phyloP scores from a whole-genome alignment of 2,797 vertebrate species.

The Syncerus caffer region DNA sequence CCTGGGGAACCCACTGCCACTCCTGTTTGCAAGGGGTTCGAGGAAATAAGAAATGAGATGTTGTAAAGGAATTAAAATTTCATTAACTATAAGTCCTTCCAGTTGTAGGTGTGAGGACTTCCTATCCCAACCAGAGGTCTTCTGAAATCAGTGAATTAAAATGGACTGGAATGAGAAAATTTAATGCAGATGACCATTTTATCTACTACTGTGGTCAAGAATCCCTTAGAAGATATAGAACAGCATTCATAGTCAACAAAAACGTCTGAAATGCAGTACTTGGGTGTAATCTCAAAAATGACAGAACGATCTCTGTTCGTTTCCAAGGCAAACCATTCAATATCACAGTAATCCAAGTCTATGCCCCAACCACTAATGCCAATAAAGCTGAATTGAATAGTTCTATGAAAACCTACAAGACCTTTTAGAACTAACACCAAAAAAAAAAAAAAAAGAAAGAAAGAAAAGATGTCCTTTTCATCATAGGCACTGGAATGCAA shows the following conservation, averaged over 20 bases:
- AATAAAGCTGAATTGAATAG: not conserved
- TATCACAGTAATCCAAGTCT: not conserved
- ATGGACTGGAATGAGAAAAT: not conserved
- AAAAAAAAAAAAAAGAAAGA: not conserved
- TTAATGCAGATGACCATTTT: not conserved
- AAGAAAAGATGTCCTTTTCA: not conserved
- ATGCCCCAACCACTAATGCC: not conserved
- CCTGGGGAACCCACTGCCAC: not conserved
- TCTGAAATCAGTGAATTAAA: not conserved
- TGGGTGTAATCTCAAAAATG: not conserved
- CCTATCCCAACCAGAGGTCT: not conserved
- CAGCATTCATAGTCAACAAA: not conserved
- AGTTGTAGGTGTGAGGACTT: accelerated
- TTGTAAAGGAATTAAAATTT: not conserved
- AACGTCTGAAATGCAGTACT: not conserved
- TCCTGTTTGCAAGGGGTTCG: not conserved
- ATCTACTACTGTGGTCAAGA: not conserved
- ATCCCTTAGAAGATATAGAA: not conserved
- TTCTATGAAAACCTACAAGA: not conserved
- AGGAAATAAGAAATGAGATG: not conserved
- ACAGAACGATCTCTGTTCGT: not conserved
- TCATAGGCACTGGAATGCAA: not conserved
- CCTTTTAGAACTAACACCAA: not conserved
- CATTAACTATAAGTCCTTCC: not conserved
- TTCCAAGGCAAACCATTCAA: not conserved